Conservation (phyloP, 2,888 invertebrate genomes). For the Shargacucullia verbasci region DNA sequence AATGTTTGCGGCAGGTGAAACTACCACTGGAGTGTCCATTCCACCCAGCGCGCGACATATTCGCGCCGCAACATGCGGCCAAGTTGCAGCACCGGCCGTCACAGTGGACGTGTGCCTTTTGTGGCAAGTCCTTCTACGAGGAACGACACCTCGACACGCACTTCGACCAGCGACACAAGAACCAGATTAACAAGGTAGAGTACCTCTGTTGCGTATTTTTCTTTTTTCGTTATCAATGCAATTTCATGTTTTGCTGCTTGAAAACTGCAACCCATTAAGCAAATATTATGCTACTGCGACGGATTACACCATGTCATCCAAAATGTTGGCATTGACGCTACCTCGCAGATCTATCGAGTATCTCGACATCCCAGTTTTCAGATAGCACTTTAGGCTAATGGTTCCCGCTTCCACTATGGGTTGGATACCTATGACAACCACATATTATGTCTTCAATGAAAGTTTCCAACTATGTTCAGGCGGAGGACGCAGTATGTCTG, state of each 20-base stretch:
- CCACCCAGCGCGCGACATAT: slow-evolving; percentile 95
- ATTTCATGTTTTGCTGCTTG: too few relatives aligned
- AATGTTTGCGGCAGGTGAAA: slow-evolving; percentile 87
- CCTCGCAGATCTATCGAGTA: too few relatives aligned
- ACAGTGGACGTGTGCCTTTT: slow-evolving; percentile 97
- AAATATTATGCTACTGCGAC: too few relatives aligned
- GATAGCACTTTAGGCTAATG: too few relatives aligned
- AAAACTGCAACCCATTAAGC: too few relatives aligned
- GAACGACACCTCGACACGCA: slow-evolving; percentile 96
- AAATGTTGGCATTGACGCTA: too few relatives aligned
- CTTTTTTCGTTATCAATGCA: too few relatives aligned
- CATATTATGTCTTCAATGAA: too few relatives aligned
- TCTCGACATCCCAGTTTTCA: too few relatives aligned
- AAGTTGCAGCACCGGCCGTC: slow-evolving; percentile 95
- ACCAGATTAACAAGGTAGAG: slow-evolving; percentile 93
- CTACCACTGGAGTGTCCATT: slow-evolving; percentile 97
- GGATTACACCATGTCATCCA: too few relatives aligned
- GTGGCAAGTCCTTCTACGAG: slow-evolving; percentile 97
- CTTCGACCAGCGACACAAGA: slow-evolving; percentile 96
- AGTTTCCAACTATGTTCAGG: slow-evolving; percentile 84
- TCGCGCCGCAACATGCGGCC: slow-evolving; percentile 95
- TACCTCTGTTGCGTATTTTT: not conserved
- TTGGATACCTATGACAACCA: too few relatives aligned
- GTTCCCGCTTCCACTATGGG: too few relatives aligned
- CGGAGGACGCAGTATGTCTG: slow-evolving; percentile 97